A percentile compares a stretch with the other conserved stretches of the same genome.
Evolutionary conservation across 1,140 invertebrate species (phyloP).

Genomic region (Coenobita brevimanus): DNA sequence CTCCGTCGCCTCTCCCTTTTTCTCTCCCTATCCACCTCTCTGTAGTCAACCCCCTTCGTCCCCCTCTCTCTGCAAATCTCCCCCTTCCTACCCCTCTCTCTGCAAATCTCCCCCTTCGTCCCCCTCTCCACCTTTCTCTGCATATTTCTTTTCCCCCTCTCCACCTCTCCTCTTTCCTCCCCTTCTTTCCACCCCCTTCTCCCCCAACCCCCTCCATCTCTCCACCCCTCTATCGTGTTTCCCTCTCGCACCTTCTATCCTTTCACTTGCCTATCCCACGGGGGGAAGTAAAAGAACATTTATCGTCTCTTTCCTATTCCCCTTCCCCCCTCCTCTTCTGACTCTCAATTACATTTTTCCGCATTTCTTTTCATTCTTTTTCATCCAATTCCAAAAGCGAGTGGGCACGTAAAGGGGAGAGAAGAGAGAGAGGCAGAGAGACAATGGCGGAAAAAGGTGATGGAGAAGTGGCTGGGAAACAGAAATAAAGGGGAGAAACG

Average conservation of each 20-base stretch:
- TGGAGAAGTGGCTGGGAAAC: conserved; percentile 13
- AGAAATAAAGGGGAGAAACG: neutral
- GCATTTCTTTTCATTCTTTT: no score
- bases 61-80: neutral
- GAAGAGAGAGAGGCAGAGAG: neutral
- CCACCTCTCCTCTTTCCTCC: neutral
- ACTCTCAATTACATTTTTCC: no score
- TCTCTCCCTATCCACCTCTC: neutral
- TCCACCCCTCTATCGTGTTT: neutral
- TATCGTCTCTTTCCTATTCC: no score
- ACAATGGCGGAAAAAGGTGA: neutral
- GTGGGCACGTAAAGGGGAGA: neutral
- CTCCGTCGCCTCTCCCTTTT: neutral
- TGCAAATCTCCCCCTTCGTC: neutral
- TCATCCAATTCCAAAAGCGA: no score
- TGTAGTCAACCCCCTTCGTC: neutral
- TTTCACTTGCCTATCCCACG: no score
- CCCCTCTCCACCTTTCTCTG: neutral
- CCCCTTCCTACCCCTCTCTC: neutral
- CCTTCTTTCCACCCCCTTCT: neutral
- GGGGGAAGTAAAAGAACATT: no score
- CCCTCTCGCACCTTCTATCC: no score
- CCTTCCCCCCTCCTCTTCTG: no score
- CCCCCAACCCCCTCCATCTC: neutral
- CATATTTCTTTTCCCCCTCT: neutral